These are phyloP conservation scores for Agrochola lychnidis DNA, from an alignment of 2,888 invertebrate genomes.

Conservation along the genomic window DNA sequence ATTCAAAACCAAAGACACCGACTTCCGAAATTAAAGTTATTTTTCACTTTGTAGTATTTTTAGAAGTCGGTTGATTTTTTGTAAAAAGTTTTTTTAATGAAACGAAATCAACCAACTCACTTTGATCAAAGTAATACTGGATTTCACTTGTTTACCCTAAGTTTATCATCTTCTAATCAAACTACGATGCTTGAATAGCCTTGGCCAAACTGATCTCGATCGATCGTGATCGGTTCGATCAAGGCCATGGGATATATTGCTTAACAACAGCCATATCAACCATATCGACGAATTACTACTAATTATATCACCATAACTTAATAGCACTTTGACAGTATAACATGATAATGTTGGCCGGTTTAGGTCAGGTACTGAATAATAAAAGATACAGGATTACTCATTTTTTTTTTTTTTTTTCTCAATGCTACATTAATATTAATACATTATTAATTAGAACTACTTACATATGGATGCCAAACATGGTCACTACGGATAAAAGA, in stretches of 20 bases:
- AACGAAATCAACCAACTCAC: background rate
- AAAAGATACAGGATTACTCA: background rate
- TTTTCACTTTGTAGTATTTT: too few species aligned
- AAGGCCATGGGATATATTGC: background rate
- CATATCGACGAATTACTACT: background rate
- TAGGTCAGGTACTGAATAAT: background rate
- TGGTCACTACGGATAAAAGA: too few species aligned
- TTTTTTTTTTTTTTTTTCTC: too few species aligned
- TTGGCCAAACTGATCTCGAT: slow-evolving; percentile 18
- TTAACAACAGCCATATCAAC: slow-evolving; percentile 1
- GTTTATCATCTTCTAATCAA: slow-evolving; percentile 12
- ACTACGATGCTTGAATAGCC: background rate
- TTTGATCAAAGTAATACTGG: background rate
- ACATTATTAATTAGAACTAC: too few species aligned
- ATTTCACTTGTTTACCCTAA: background rate
- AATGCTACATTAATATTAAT: too few species aligned
- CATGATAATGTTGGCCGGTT: background rate
- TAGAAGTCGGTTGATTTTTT: too few species aligned
- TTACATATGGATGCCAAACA: too few species aligned
- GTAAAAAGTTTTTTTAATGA: background rate
- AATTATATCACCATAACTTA: slow-evolving; percentile 6
- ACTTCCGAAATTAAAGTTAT: too few species aligned
- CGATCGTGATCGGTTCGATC: background rate
- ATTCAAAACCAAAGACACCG: too few species aligned
- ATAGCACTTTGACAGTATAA: slow-evolving; percentile 11